phyloP scores from a whole-genome alignment of 2,113 vertebrate genomes.

The Alouatta palliata region DNA sequence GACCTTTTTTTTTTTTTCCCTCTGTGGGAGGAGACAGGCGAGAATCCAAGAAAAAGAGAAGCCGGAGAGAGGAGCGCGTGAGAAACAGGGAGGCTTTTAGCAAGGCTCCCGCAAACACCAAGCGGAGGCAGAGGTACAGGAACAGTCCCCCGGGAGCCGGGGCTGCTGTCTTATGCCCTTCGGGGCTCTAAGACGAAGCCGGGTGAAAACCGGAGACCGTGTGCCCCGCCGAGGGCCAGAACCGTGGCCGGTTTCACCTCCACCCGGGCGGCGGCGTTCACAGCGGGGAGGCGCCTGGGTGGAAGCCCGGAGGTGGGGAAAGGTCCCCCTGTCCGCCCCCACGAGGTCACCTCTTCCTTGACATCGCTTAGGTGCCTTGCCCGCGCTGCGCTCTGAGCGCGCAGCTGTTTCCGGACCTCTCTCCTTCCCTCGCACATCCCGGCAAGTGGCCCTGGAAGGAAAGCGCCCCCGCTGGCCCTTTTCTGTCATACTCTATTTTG shows the following conservation, averaged over 20 bases:
- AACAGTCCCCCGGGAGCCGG: neutral
- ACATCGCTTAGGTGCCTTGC: neutral
- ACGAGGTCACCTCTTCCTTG: neutral
- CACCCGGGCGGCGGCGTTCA: neutral
- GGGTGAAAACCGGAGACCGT: neutral
- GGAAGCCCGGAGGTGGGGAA: neutral
- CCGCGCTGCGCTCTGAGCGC: neutral
- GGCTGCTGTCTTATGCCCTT: neutral
- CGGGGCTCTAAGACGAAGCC: neutral
- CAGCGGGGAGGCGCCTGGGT: neutral
- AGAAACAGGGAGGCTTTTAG: constrained; percentile 64
- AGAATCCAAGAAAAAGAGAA: constrained; percentile 84
- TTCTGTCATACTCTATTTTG: neutral
- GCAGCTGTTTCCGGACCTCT: neutral
- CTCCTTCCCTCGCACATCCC: neutral
- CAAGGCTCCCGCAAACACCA: constrained; percentile 29
- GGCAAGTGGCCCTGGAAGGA: neutral
- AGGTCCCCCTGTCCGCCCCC: neutral
- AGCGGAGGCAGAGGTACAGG: neutral
- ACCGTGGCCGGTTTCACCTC: neutral
- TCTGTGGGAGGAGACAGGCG: constrained; percentile 87
- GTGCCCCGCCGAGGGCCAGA: neutral
- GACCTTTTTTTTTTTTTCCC: constrained; percentile 85
- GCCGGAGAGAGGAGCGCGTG: constrained; percentile 74
- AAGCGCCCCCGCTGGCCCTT: neutral